phyloP scores from a whole-genome alignment of 2,888 invertebrate species.

The Mimachlamys varia region DNA sequence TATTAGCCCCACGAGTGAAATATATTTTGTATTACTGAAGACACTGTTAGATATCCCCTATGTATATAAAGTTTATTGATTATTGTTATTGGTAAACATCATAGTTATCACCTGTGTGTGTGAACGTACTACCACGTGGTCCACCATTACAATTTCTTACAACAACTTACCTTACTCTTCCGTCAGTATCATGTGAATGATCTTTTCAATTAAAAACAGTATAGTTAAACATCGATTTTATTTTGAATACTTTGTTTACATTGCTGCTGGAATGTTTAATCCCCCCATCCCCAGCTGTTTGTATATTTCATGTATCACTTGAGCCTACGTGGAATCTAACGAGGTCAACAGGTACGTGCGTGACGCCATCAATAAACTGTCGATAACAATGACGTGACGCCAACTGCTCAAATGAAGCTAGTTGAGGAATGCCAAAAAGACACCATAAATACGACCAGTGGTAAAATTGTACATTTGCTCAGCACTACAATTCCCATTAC shows the following conservation, averaged over 20 bases:
- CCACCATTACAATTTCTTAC: too few relatives aligned
- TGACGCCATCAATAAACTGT: neutral
- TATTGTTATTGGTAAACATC: too few relatives aligned
- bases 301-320: neutral
- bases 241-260: neutral
- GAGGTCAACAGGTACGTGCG: neutral
- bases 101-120: too few relatives aligned
- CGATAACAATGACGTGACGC: neutral
- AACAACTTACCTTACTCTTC: neutral
- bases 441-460: neutral
- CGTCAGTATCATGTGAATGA: neutral
- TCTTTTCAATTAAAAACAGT: too few relatives aligned
- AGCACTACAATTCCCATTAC: too few relatives aligned
- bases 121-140: too few relatives aligned
- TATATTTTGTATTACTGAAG: too few relatives aligned
- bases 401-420: neutral
- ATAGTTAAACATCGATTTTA: neutral
- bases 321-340: neutral
- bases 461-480: too few relatives aligned
- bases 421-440: neutral
- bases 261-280: neutral
- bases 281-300: neutral
- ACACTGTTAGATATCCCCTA: too few relatives aligned
- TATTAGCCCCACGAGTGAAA: too few relatives aligned
- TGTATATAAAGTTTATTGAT: too few relatives aligned